Percentiles rank a stretch among this genome's conserved stretches.
These are phyloP conservation scores for Leptobrachium leishanense DNA, from an alignment of 2,113 vertebrate species.

Conservation along the genomic window DNA sequence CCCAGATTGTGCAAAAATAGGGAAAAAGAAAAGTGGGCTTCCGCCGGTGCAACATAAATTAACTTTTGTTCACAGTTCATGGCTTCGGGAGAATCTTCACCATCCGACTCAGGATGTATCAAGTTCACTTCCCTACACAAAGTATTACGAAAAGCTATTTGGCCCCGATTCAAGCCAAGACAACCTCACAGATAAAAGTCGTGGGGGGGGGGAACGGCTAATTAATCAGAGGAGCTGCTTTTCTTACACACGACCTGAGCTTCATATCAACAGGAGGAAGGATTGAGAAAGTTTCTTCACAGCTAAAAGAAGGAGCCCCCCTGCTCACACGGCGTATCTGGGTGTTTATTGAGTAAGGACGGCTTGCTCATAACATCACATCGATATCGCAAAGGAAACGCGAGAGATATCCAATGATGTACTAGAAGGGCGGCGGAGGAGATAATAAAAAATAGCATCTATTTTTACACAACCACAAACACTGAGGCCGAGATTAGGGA, in stretches of 20 bases:
- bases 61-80: conserved; percentile 28
- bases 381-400: conserved; percentile 52
- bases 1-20: no score
- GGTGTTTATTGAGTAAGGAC: conserved; percentile 46
- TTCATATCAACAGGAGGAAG: conserved; percentile 69
- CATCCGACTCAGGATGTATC: conserved; percentile 53
- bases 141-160: conserved; percentile 58
- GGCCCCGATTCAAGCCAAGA: conserved; percentile 57
- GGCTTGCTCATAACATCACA: conserved; percentile 48
- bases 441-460: conserved; percentile 10
- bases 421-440: not conserved
- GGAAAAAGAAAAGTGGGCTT: not conserved
- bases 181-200: conserved; percentile 69
- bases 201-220: conserved; percentile 58
- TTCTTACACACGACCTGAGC: conserved; percentile 58
- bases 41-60: conserved; percentile 33
- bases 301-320: conserved; percentile 62
- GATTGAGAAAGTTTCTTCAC: conserved; percentile 51
- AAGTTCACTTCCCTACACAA: conserved; percentile 65
- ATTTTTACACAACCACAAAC: conserved; percentile 15
- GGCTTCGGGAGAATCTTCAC: conserved; percentile 40
- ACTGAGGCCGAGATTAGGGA: no score
- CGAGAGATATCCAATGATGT: conserved; percentile 9
- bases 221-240: conserved; percentile 67
- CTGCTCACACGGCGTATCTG: conserved; percentile 43